These are phyloP conservation scores for Pogonocherus hispidulus DNA, from an alignment of 2,888 invertebrate genomes.

Conservation along the genomic window DNA sequence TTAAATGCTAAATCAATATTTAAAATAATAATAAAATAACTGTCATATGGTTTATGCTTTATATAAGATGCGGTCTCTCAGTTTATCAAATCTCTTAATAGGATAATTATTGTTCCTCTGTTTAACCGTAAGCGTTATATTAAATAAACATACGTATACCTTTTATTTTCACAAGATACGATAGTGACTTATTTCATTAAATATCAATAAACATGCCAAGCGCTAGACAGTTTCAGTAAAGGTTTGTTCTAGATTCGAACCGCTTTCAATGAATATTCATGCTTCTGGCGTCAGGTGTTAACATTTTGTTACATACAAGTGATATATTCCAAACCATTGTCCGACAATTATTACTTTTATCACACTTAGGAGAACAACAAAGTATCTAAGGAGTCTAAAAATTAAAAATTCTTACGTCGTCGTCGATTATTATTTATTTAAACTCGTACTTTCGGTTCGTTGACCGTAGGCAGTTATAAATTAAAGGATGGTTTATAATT, in stretches of 20 bases:
- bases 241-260: background rate
- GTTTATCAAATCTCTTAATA: too few species aligned
- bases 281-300: background rate
- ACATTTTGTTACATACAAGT: slow-evolving; percentile 5
- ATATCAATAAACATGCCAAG: background rate
- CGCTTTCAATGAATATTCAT: background rate
- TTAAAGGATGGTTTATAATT: slow-evolving; percentile 57
- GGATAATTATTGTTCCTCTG: too few species aligned
- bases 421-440: slow-evolving; percentile 39
- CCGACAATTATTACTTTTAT: slow-evolving; percentile 20
- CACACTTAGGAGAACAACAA: background rate
- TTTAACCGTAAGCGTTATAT: too few species aligned
- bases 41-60: too few species aligned
- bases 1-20: too few species aligned
- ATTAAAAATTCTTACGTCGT: slow-evolving; percentile 22
- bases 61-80: too few species aligned
- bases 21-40: too few species aligned
- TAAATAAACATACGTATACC: too few species aligned
- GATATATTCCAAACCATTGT: slow-evolving; percentile 10
- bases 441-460: slow-evolving; percentile 42
- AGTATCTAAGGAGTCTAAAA: background rate
- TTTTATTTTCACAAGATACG: background rate
- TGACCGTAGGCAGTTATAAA: slow-evolving; percentile 47
- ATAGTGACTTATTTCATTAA: background rate
- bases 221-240: background rate